Evolutionary conservation across 2,797 vertebrate genomes (phyloP).

Genomic region (Prionace glauca): DNA sequence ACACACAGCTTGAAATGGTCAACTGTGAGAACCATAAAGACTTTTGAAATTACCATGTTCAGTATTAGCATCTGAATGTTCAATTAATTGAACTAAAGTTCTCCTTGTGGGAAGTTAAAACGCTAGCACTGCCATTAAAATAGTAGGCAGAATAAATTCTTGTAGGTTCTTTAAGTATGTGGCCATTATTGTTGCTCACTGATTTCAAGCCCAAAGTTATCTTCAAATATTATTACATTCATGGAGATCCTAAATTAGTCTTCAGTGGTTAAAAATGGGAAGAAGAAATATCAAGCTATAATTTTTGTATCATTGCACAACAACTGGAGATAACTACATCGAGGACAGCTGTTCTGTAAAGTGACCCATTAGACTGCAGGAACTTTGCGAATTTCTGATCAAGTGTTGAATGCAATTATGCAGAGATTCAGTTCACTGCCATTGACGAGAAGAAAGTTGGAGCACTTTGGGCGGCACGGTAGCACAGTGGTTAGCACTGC

Average conservation of each 20-base stretch:
- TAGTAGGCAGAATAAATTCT: background rate
- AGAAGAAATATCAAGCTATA: background rate
- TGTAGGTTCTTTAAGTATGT: background rate
- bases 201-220: background rate
- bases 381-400: background rate
- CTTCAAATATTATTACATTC: background rate
- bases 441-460: background rate
- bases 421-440: background rate
- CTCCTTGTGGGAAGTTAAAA: background rate
- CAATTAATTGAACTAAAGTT: background rate
- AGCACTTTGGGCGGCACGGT: too few species aligned
- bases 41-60: background rate
- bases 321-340: background rate
- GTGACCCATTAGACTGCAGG: too few species aligned
- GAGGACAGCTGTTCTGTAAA: background rate
- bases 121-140: background rate
- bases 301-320: background rate
- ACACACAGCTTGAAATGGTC: constrained; percentile 4
- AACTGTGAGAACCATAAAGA: background rate
- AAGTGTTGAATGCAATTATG: background rate
- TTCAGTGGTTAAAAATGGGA: background rate
- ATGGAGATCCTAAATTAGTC: background rate
- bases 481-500: too few species aligned
- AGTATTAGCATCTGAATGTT: background rate
- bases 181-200: background rate